Evolutionary conservation across 2,888 invertebrate genomes (phyloP).

Genomic region (Drymonia ruficornis): DNA sequence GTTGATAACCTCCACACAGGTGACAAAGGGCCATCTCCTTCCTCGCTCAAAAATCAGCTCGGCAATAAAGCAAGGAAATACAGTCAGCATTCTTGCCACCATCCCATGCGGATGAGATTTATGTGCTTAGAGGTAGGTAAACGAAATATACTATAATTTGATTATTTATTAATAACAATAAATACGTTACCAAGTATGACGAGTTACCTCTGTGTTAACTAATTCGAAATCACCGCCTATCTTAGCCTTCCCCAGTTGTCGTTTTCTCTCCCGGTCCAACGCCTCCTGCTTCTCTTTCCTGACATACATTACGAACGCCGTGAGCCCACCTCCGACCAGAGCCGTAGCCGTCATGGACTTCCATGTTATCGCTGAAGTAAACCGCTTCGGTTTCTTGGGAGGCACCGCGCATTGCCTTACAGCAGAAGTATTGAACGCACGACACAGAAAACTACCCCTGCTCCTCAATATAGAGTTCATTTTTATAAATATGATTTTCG

Average conservation of each 20-base stretch:
- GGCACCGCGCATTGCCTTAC: conserved; percentile 62
- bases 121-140: no score
- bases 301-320: conserved; percentile 91
- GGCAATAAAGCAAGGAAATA: no score
- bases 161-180: no score
- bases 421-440: conserved; percentile 61
- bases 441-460: conserved; percentile 47
- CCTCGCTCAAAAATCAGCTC: no score
- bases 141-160: no score
- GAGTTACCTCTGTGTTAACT: conserved; percentile 85
- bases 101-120: no score
- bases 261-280: conserved; percentile 89
- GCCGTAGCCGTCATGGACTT: conserved; percentile 88
- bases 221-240: conserved; percentile 98
- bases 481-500: conserved; percentile 23
- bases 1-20: no score
- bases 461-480: conserved; percentile 68
- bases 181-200: no score
- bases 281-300: conserved; percentile 92
- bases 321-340: conserved; percentile 86
- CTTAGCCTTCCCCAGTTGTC: conserved; percentile 94
- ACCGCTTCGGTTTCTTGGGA: conserved; percentile 59
- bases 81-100: no score
- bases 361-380: conserved; percentile 91
- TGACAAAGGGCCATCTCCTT: no score